Conservation (phyloP, 1,140 invertebrate species). For the Chironomus striatipennis region DNA sequence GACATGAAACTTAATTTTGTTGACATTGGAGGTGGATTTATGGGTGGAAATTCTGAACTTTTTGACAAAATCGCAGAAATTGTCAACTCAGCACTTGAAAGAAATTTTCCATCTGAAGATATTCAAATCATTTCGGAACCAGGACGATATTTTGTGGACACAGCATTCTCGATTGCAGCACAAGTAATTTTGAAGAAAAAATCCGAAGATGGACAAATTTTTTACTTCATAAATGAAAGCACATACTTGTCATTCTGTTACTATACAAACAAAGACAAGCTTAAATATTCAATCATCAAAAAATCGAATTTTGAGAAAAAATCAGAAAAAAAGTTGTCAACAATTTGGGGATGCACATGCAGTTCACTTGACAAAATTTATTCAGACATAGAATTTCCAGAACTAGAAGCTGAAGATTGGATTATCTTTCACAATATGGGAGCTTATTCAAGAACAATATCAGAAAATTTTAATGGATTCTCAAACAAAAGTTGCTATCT, state of each 20-base stretch:
- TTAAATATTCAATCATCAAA: not conserved
- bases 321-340: not conserved
- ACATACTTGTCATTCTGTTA: not conserved
- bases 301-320: not conserved
- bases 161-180: constrained; percentile 83
- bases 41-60: constrained; percentile 48
- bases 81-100: constrained; percentile 63
- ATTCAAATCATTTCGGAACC: constrained; percentile 91
- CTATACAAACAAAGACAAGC: not conserved
- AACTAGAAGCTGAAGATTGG: constrained; percentile 70
- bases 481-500: no score
- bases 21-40: constrained; percentile 83
- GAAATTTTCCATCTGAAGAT: constrained; percentile 65
- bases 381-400: constrained; percentile 54
- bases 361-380: constrained; percentile 80
- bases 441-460: constrained; percentile 78
- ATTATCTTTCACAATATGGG: constrained; percentile 82
- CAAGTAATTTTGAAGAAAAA: constrained; percentile 38
- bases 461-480: constrained; percentile 81
- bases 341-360: constrained; percentile 85
- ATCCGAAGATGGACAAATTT: not conserved
- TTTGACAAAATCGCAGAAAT: constrained; percentile 40
- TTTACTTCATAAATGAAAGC: not conserved
- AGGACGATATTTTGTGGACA: constrained; percentile 89
- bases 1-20: constrained; percentile 65